A percentile compares a stretch with the other conserved stretches of the same genome.
Evolutionary conservation across 1,140 invertebrate genomes (phyloP).

Genomic region (Meteorus sp.): DNA sequence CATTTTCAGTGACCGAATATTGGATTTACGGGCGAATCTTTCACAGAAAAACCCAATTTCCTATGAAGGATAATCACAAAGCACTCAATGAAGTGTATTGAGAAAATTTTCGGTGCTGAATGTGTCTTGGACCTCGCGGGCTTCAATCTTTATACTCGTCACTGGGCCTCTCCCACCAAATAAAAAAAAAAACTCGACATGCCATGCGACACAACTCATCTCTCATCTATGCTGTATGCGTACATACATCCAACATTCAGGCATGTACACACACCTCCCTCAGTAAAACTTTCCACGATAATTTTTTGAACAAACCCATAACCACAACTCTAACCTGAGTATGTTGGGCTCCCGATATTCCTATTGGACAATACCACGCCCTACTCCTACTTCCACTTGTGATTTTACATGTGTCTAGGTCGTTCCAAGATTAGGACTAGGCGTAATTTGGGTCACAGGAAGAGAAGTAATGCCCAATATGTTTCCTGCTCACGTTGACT

Average conservation of each 20-base stretch:
- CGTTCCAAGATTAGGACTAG: constrained; percentile 16
- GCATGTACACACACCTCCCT: no score
- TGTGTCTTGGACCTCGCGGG: constrained; percentile 51
- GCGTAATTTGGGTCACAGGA: constrained; percentile 27
- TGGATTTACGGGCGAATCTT: constrained; percentile 22
- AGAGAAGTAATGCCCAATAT: constrained; percentile 1
- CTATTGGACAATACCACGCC: constrained; percentile 19
- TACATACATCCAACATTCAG: constrained; percentile 10
- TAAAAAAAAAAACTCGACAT: no score
- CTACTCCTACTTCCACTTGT: constrained; percentile 13
- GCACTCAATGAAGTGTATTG: constrained; percentile 28
- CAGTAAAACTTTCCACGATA: constrained; percentile 52
- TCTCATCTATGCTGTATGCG: constrained; percentile 9
- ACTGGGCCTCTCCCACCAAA: constrained; percentile 37
- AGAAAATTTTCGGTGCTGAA: constrained; percentile 56
- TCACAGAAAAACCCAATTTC: background rate
- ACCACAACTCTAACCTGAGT: background rate
- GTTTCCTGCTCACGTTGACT: background rate
- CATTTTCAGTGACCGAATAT: no score
- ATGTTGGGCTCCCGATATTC: constrained; percentile 6
- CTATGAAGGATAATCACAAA: constrained; percentile 12
- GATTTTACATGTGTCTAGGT: constrained; percentile 14
- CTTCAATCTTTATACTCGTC: constrained; percentile 56
- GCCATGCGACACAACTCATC: constrained; percentile 31
- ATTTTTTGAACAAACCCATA: constrained; percentile 58